Evolutionary conservation across 2,797 vertebrate genomes (phyloP), one percentile per base, ranked within the genome.

Genomic region (Apogon talboti): DNA sequence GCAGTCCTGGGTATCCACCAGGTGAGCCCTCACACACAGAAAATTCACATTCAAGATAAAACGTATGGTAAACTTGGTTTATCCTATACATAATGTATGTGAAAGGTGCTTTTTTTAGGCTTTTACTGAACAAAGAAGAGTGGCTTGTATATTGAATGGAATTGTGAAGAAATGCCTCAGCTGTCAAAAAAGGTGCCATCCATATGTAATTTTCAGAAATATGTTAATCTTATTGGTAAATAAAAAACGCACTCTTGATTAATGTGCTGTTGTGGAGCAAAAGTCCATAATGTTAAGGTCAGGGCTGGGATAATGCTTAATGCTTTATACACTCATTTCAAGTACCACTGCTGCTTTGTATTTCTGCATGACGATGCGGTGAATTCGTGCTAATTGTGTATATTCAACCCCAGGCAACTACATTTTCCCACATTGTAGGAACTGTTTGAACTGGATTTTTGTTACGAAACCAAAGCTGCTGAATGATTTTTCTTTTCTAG

Each of bases 1-100:
- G 95, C 83, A 98, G 95, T 92, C 96, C 97, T 1, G 97, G 96
- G 86, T 99, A 99, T 40, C 97, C 97, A 92, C 96, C 95, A 96
- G 98, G 97, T 98, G 92, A 95, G 85, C 43, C n/a, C 5, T 2
- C 3, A 24, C 37, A 40, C 28, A 44, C 28, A 47, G 16, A 38
- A 40, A 1, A 33, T 64, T 50, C 8, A 10, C 33, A 8, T 35
- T 8, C 33, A 35, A 8, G 3, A 35, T 35, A 35, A 35, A 35
- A 35, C 24, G 6, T 28, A 6, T 28, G 24, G 24, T 28, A 28
- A 28, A 6, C 24, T 28, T 28, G 24, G 24, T 3, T 28, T 6
- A 28, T 28, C 24, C 24, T 28, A 28, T 28, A 28, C 24, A 28
- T 35, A 35, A 1, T 10, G 3, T 35, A 35, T 35, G 33, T 35